Evolutionary conservation across 2,888 invertebrate genomes (phyloP).

Genomic region (Brassicogethes aeneus): DNA sequence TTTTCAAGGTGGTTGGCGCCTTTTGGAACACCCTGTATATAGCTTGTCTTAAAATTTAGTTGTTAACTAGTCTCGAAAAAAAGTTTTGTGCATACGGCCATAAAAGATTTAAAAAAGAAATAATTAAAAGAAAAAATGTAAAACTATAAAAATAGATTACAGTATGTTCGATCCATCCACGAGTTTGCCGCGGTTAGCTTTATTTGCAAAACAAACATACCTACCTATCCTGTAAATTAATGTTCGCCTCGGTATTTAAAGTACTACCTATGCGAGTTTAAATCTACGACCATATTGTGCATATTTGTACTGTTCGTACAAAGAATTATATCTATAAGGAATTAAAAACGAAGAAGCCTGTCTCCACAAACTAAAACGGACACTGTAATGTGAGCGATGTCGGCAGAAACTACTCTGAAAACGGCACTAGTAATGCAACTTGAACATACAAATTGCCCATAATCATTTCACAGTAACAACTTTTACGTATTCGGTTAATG

Average conservation of each 20-base stretch:
- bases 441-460: slow-evolving; percentile 32
- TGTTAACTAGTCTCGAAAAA: too few relatives aligned
- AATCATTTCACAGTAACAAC: slow-evolving; percentile 29
- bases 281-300: background rate
- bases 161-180: too few relatives aligned
- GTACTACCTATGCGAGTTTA: background rate
- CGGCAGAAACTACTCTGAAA: slow-evolving; percentile 25
- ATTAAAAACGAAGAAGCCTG: slow-evolving; percentile 1
- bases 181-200: too few relatives aligned
- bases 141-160: too few relatives aligned
- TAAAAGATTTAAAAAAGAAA: too few relatives aligned
- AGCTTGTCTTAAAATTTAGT: too few relatives aligned
- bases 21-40: too few relatives aligned
- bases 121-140: too few relatives aligned
- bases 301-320: background rate
- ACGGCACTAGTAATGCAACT: slow-evolving; percentile 30
- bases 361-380: slow-evolving; percentile 7
- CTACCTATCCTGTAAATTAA: too few relatives aligned
- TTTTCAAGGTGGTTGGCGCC: too few relatives aligned
- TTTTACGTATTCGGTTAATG: slow-evolving; percentile 10
- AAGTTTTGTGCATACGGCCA: too few relatives aligned
- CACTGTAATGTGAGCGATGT: slow-evolving; percentile 29
- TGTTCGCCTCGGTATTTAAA: background rate
- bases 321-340: slow-evolving; percentile 4
- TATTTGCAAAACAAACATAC: too few relatives aligned